Evolutionary conservation across 1,140 invertebrate species (phyloP), one percentile per base, ranked within the genome.

Genomic region (Drosophila tani): DNA sequence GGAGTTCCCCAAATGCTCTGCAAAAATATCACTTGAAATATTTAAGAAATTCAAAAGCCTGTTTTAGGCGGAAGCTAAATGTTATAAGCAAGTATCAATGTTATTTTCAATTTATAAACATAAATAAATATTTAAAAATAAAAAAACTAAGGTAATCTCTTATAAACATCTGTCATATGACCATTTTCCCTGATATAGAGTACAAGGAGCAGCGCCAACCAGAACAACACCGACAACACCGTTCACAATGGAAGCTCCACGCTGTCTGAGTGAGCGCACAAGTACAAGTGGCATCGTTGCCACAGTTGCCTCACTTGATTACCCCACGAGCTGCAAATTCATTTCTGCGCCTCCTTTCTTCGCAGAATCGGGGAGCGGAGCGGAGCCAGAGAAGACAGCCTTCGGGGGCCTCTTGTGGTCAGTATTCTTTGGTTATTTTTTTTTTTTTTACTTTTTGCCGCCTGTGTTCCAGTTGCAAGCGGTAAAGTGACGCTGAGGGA

Each of bases 301-400:
- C 58, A 66, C 58, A 66, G 68, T 70, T 76, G 71, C 57, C 74
- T 83, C 76, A 66, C 76, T 86, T 86, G 84, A 87, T 86, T 86
- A 82, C 81, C 81, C 79, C 63, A 87, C 83, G 81, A 87, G 71
- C 80, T 83, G 83, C 83, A 88, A 86, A 86, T 86, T 88, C 84
- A 86, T 86, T 86, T 86, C 82, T 78, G 80, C 76, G 80, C 76
- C 75, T 70, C 75, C 71, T 86, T 73, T 74, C 80, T 79, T 83
- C 69, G 14, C 41, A 47, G 65, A 63, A 66, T 63, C 47, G 27
- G 27, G n/a, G 14, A 24, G 19, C 19, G 24, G 21, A 15, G 21
- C 8, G 57, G 19, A 27, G 40, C 45, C 27, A 29, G n/a, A 65
- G 60, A 63, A 70, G 75, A 63, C 59, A 68, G 45, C 62, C 76